Evolutionary conservation across 2,888 invertebrate species (phyloP).

Genomic region (Agonopterix heracliana): DNA sequence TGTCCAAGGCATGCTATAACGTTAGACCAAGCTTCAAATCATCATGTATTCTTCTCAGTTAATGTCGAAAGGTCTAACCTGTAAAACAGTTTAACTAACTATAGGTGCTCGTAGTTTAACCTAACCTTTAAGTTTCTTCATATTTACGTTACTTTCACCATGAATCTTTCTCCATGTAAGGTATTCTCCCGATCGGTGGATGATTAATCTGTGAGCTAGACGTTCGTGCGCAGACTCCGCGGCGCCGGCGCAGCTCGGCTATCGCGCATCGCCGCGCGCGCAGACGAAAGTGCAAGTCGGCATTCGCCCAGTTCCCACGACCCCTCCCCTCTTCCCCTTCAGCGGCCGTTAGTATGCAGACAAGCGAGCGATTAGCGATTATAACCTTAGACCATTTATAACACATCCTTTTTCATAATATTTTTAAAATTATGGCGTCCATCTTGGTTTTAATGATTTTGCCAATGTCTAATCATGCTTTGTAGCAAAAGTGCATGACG

Average conservation of each 20-base stretch:
- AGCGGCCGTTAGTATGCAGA: not conserved
- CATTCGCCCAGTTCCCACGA: constrained; percentile 60
- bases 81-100: not conserved
- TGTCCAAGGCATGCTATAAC: too few species aligned
- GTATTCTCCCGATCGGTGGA: constrained; percentile 25
- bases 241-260: constrained; percentile 42
- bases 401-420: too few species aligned
- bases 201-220: constrained; percentile 44
- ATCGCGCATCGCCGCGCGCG: constrained; percentile 51
- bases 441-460: too few species aligned
- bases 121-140: not conserved
- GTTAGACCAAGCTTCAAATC: too few species aligned
- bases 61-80: not conserved
- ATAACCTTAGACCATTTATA: too few species aligned
- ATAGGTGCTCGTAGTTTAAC: not conserved
- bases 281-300: constrained; percentile 69
- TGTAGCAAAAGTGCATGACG: too few species aligned
- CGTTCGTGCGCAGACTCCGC: constrained; percentile 50
- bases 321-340: constrained; percentile 35
- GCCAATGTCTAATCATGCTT: too few species aligned
- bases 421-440: too few species aligned
- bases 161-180: constrained; percentile 24
- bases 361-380: constrained; percentile 6
- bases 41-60: not conserved
- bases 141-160: constrained; percentile 24